Base-by-base conservation (phyloP, 1,140 invertebrate species). In the Brachionus angularis region DNA sequence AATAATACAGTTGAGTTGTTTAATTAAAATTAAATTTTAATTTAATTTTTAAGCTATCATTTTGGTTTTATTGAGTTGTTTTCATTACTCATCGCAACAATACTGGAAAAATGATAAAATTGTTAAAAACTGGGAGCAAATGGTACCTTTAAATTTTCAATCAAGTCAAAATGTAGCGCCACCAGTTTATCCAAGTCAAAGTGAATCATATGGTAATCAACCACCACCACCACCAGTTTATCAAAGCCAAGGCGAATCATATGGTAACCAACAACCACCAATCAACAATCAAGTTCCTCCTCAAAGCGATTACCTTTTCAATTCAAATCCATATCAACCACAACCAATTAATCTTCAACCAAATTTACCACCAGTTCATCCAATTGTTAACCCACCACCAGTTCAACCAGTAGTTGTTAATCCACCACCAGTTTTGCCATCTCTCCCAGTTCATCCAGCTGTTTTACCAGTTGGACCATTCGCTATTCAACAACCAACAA, bases 51-150 rank as follows among this genome's bases (percentile, higher is more conserved):
- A n/a, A n/a, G n/a, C n/a, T n/a, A n/a, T n/a, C n/a, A n/a, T n/a
- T n/a, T 33, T 53, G 27, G 27, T 29, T 31, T 53, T 53, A 29
- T 18, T 64, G 18, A 34, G 33, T 42, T 64, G 21, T 34, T 10
- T 34, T 0, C 34, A 64, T 39, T 29, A 25, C 18, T 64, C 58
- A 23, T 2, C 12, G 7, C 58, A 64, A 16, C 58, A 64, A 64
- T 18, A 16, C 29, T 64, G 58, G 58, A 64, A 64, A 23, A 64
- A 64, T 42, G 58, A 64, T 16, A 42, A 64, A 64, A 64, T 64
- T 14, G 44, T 42, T 5, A 64, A 42, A 42, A 21, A 64, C 27
- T 64, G 58, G 58, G 36, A 64, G 33, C 58, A 34, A 47, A 25
- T 39, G 10, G 3, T 16, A 10, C 10, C 7, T 34, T 39, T 42